These are phyloP conservation scores for Passer domesticus DNA, from an alignment of 2,113 vertebrate species.

Conservation along the genomic window DNA sequence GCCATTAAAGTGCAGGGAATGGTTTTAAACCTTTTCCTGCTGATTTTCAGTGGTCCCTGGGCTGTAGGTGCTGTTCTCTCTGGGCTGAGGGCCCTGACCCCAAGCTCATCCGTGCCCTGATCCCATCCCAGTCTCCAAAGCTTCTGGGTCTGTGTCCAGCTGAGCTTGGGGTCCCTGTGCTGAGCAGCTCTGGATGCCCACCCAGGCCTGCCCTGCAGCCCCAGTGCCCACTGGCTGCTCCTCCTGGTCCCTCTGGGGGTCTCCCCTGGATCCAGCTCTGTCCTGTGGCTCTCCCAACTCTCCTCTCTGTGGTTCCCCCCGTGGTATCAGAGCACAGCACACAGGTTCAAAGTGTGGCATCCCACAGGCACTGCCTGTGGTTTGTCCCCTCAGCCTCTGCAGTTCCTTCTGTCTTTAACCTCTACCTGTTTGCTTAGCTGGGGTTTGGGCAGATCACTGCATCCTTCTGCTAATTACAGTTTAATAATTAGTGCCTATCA, in stretches of 20 bases:
- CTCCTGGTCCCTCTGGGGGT: neutral
- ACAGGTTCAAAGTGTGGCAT: neutral
- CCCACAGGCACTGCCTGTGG: neutral
- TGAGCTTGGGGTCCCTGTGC: neutral
- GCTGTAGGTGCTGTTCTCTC: neutral
- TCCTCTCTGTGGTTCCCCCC: fast-evolving
- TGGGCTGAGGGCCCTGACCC: neutral
- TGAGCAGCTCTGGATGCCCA: neutral
- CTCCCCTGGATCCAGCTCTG: neutral
- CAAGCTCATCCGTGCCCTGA: neutral
- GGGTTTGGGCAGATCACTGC: slow-evolving; percentile 18
- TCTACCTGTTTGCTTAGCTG: slow-evolving; percentile 50
- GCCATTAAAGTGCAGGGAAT: neutral
- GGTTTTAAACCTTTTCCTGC: neutral
- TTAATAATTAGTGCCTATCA: slow-evolving; percentile 67
- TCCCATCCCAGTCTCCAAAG: neutral
- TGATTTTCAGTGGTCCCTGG: neutral
- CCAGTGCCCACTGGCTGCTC: neutral
- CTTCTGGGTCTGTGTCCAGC: neutral
- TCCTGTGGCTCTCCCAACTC: neutral
- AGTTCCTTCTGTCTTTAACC: slow-evolving; percentile 7
- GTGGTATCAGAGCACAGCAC: neutral
- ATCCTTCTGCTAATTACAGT: slow-evolving; percentile 52
- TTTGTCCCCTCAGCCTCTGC: neutral
- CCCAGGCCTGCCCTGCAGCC: neutral